Conservation (phyloP, 1,140 invertebrate species). For the Plectus sambesii region DNA sequence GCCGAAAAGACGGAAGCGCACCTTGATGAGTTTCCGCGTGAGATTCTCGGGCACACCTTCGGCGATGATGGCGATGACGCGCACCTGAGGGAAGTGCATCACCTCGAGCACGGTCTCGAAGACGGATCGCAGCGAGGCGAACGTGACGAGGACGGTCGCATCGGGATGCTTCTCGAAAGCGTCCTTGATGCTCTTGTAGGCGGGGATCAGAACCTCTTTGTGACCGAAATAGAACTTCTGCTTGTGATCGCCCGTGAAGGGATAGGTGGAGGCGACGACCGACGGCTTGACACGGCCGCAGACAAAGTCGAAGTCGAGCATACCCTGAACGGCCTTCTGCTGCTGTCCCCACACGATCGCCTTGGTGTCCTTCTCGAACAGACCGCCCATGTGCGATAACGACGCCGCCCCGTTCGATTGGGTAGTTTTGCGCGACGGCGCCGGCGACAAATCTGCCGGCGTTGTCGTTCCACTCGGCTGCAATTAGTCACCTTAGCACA, state of each 20-base stretch:
- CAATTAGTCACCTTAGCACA: too few species aligned
- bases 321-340: slow-evolving; percentile 74
- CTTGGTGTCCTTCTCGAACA: slow-evolving; percentile 74
- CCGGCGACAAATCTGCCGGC: too few species aligned
- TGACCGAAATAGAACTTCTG: slow-evolving; percentile 99
- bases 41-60: slow-evolving; percentile 98
- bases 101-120: slow-evolving; percentile 93
- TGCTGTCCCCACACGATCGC: slow-evolving; percentile 99
- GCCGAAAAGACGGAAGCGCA: slow-evolving; percentile 11
- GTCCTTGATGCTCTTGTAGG: slow-evolving; percentile 94
- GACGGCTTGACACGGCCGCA: slow-evolving; percentile 69
- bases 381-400: slow-evolving; percentile 19
- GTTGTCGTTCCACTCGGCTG: too few species aligned
- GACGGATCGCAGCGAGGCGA: slow-evolving; percentile 90
- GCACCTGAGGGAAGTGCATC: slow-evolving; percentile 71
- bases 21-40: slow-evolving; percentile 81
- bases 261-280: slow-evolving; percentile 91
- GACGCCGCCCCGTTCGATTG: too few species aligned
- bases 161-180: slow-evolving; percentile 88
- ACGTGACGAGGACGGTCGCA: slow-evolving; percentile 93
- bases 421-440: too few species aligned
- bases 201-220: slow-evolving; percentile 86
- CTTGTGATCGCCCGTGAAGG: slow-evolving; percentile 95
- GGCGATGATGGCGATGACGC: slow-evolving; percentile 94
- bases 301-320: slow-evolving; percentile 98